Evolutionary conservation across 1,140 invertebrate genomes (phyloP).

Genomic region (Anastrepha ludens): DNA sequence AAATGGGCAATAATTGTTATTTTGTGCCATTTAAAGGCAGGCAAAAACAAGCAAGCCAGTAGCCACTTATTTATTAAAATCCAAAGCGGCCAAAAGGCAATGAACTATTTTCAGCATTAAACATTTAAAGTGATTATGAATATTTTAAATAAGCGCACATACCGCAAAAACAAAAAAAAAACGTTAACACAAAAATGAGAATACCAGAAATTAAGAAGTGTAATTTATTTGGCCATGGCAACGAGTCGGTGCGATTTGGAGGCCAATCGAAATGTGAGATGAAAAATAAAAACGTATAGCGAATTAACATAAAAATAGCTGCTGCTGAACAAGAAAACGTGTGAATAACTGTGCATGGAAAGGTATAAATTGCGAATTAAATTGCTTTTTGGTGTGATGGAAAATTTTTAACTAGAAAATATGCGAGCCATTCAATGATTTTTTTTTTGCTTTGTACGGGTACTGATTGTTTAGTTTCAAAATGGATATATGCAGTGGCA

Average conservation of each 20-base stretch:
- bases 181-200: not conserved
- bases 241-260: not conserved
- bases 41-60: not conserved
- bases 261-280: not conserved
- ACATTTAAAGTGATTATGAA: conserved; percentile 44
- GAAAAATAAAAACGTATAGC: not conserved
- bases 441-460: no score
- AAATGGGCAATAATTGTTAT: conserved; percentile 16
- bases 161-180: not conserved
- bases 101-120: conserved; percentile 35
- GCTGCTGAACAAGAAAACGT: not conserved
- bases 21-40: conserved; percentile 36
- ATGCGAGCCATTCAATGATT: no score
- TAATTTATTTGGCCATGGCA: conserved; percentile 11
- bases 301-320: not conserved
- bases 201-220: not conserved
- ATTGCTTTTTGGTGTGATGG: no score
- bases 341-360: not conserved
- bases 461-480: no score
- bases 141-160: conserved; percentile 26
- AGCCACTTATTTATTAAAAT: conserved; percentile 8
- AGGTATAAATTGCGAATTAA: no score
- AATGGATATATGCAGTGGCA: no score
- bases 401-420: no score
- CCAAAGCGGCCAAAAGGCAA: conserved; percentile 33